These are phyloP conservation scores for Eublepharis macularius DNA, from an alignment of 2,113 vertebrate species.

Conservation along the genomic window DNA sequence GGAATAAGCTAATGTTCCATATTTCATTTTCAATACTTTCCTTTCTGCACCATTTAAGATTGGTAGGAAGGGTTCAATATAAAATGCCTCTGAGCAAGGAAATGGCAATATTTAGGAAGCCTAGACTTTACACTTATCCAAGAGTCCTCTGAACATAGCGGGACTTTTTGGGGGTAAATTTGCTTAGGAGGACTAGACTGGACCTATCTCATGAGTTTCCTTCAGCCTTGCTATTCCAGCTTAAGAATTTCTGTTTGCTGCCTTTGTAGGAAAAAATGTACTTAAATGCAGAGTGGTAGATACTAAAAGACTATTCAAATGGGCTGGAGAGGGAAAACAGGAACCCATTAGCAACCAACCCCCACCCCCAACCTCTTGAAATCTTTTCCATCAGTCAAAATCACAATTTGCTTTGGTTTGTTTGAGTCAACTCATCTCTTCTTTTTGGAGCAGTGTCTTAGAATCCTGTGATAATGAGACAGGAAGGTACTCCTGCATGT, in stretches of 20 bases:
- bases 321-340: slow-evolving; percentile 21
- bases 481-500: slow-evolving; percentile 15
- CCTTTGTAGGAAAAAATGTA: too few relatives aligned
- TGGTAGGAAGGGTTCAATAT: too few relatives aligned
- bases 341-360: slow-evolving; percentile 24
- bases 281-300: too few relatives aligned
- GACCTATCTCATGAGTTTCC: not conserved
- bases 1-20: too few relatives aligned
- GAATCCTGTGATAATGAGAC: slow-evolving; percentile 13
- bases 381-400: slow-evolving; percentile 2
- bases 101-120: not conserved
- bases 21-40: too few relatives aligned
- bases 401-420: not conserved
- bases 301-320: not conserved
- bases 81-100: not conserved
- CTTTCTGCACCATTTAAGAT: too few relatives aligned
- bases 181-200: not conserved
- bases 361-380: slow-evolving; percentile 6
- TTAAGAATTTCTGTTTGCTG: not conserved
- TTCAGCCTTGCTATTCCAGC: not conserved
- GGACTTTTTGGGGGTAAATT: not conserved
- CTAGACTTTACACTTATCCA: not conserved
- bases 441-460: slow-evolving; percentile 9
- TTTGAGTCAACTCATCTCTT: not conserved
- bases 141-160: not conserved